Conservation (phyloP, 2,113 vertebrate genomes). For the Tachuris rubrigastra region DNA sequence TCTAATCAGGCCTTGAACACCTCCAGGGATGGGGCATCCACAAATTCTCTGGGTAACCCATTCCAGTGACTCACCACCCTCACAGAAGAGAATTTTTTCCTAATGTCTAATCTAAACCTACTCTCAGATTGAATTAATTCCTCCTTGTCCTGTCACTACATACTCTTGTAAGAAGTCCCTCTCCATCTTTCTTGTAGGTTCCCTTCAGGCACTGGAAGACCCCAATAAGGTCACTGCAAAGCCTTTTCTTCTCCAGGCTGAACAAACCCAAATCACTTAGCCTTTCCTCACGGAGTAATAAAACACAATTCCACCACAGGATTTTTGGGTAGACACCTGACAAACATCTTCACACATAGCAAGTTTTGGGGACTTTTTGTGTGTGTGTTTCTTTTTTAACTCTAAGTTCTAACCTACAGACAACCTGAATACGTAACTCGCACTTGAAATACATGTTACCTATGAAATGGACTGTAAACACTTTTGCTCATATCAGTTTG, state of each 20-base stretch:
- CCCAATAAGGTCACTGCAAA: no score
- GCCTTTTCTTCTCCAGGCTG: neutral
- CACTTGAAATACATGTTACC: neutral
- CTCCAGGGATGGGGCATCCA: neutral
- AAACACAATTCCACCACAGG: neutral
- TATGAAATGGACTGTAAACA: neutral
- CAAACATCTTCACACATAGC: neutral
- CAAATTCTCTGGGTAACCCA: neutral
- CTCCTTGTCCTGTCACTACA: neutral
- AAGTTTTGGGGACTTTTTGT: neutral
- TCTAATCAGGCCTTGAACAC: neutral
- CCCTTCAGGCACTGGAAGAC: neutral
- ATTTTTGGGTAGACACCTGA: neutral
- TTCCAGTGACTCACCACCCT: neutral
- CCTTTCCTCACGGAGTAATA: neutral
- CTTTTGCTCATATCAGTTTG: neutral
- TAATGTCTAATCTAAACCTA: neutral
- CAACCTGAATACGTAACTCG: neutral
- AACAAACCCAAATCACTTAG: neutral
- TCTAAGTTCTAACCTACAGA: neutral
- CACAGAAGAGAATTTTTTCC: neutral
- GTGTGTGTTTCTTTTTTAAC: neutral
- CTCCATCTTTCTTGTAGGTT: neutral
- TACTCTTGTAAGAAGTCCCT: neutral
- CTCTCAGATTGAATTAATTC: neutral